phyloP scores from a whole-genome alignment of 2,888 invertebrate species.

The Eilema sororculum region DNA sequence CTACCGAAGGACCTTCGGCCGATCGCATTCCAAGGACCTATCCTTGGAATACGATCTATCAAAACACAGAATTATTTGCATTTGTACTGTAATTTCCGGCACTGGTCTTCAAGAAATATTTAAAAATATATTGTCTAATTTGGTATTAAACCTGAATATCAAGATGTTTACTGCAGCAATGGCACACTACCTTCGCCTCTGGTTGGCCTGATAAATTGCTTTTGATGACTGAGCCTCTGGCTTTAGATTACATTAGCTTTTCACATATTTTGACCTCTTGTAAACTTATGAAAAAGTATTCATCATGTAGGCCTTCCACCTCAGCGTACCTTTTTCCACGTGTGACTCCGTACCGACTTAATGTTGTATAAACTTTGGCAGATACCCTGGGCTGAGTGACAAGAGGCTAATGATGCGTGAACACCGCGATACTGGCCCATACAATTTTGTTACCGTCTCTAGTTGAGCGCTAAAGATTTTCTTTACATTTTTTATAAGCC shows the following conservation, averaged over 20 bases:
- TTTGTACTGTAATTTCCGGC: neutral
- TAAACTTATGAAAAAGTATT: neutral
- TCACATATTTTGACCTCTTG: neutral
- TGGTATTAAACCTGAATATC: neutral
- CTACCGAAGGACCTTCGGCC: too few species aligned
- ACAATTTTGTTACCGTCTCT: constrained; percentile 20
- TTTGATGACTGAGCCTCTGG: neutral
- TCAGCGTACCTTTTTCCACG: neutral
- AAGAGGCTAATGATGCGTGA: constrained; percentile 54
- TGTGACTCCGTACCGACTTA: constrained; percentile 35
- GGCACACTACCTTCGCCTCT: neutral
- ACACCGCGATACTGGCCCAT: constrained; percentile 49
- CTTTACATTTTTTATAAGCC: neutral
- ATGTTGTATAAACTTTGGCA: constrained; percentile 44
- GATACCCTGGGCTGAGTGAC: constrained; percentile 44
- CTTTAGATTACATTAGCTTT: neutral
- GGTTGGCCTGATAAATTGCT: neutral
- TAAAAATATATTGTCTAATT: neutral
- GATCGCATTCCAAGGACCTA: too few species aligned
- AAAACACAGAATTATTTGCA: too few species aligned
- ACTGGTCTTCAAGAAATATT: neutral
- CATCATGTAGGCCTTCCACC: neutral
- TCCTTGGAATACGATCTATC: too few species aligned
- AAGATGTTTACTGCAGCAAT: neutral
- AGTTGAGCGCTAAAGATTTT: neutral